Base-by-base conservation (phyloP, 2,113 vertebrate genomes). In the Rallus limicola region DNA sequence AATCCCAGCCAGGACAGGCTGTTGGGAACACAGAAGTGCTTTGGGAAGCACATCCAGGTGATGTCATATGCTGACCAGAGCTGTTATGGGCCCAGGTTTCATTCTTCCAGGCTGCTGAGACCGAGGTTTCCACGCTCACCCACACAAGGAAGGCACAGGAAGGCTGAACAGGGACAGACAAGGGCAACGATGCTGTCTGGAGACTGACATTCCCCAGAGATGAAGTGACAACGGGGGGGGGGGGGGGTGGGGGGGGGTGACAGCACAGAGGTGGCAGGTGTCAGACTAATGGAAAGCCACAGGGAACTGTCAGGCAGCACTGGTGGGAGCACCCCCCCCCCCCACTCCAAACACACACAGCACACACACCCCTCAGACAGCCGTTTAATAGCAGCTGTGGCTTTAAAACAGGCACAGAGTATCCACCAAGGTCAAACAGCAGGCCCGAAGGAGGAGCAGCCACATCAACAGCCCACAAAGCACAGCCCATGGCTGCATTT, bases 101-200 rank as follows among this genome's bases (percentile, higher is more conserved):
- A 19, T 19, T 55, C 36, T 29, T 88, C 44, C 31, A 75, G 29
- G 69, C 33, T 74, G 76, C 52, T 70, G 52, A 55, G 53, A 23
- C 36, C 25, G 53, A 62, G 33, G 24, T 19, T 46, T 72, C 36
- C 1, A 0, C 3, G 42, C 38, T 38, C 0, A 0, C 24, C 24
- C 44, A 68, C 5, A 13, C 50, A 58, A 58, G 72, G 2, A 2
- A 77, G 29, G 33, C 33, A 63, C 67, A 21, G 36, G 36, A 36
- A 36, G 8, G 36, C 67, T 40, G 38, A 44, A 62, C 33, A 16
- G 34, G 31, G 19, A 34, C 46, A 86, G n/a, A 55, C 14, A 36
- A 69, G 44, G 36, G 34, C 52, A 76, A 8, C 6, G 34, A 29
- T 6, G 28, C 31, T 68, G 29, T 10, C 2, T 31, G 44, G 50